Conservation (phyloP, 1,140 invertebrate genomes). For the Mercenaria mercenaria region DNA sequence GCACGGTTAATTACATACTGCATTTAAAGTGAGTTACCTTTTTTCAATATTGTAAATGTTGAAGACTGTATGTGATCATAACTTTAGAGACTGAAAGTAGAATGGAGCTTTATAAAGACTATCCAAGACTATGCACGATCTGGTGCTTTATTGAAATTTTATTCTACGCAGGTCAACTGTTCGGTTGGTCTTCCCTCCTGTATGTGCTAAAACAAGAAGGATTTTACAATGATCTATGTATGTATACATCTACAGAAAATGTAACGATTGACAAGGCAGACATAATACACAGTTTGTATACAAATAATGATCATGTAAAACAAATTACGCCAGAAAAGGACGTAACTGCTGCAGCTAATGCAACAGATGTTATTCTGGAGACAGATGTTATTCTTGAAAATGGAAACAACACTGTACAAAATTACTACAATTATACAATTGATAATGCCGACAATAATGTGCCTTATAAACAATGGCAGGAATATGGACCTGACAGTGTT, state of each 20-base stretch:
- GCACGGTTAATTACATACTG: too few species aligned
- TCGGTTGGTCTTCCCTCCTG: slow-evolving; percentile 41
- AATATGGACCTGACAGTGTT: neutral
- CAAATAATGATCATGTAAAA: neutral
- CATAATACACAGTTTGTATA: neutral
- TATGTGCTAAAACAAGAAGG: slow-evolving; percentile 47
- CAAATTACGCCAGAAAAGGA: neutral
- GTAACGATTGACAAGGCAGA: neutral
- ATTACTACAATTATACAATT: neutral
- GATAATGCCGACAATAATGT: neutral
- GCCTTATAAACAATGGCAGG: neutral
- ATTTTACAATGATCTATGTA: slow-evolving; percentile 34
- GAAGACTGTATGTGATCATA: too few species aligned
- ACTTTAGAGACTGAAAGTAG: too few species aligned
- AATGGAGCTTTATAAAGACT: slow-evolving; percentile 44
- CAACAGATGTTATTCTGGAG: neutral
- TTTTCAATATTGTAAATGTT: too few species aligned
- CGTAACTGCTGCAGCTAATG: too few species aligned
- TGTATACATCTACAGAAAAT: neutral
- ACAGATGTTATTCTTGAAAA: neutral
- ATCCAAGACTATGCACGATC: slow-evolving; percentile 18
- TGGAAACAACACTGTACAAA: neutral
- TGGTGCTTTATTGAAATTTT: slow-evolving; percentile 60
- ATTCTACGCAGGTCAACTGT: slow-evolving; percentile 39
- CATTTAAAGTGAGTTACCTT: too few species aligned